phyloP scores from a whole-genome alignment of 2,113 vertebrate genomes.

The Dicrurus megarhynchus region DNA sequence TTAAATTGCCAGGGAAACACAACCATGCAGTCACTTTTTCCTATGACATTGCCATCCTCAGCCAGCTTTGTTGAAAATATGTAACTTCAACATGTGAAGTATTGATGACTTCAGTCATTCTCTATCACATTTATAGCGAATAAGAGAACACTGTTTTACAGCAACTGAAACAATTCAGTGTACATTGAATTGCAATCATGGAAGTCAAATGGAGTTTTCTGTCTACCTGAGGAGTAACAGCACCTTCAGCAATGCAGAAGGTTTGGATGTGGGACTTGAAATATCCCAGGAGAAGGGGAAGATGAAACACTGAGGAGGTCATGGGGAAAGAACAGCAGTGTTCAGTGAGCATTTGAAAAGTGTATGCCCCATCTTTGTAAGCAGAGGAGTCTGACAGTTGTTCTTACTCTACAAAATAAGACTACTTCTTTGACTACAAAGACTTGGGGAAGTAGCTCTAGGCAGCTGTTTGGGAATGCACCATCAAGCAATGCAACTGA shows the following conservation, averaged over 20 bases:
- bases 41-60: background rate
- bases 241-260: background rate
- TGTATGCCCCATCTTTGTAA: background rate
- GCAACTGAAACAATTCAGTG: background rate
- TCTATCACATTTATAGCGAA: background rate
- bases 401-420: background rate
- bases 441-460: background rate
- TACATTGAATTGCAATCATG: background rate
- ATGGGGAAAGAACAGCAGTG: background rate
- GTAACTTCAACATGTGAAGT: background rate
- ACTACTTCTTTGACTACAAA: background rate
- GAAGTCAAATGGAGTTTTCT: background rate
- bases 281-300: background rate
- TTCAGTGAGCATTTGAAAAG: background rate
- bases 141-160: background rate
- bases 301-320: background rate
- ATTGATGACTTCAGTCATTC: background rate
- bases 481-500: background rate
- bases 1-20: slow-evolving; percentile 30
- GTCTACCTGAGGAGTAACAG: background rate
- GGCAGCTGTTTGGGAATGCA: background rate
- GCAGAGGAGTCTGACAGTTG: background rate
- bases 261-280: background rate
- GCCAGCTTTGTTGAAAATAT: slow-evolving; percentile 21
- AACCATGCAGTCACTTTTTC: background rate